A percentile compares a stretch with the other conserved stretches of the same genome.
Evolutionary conservation across 2,888 invertebrate species (phyloP).

Genomic region (Lasius fuliginosus): DNA sequence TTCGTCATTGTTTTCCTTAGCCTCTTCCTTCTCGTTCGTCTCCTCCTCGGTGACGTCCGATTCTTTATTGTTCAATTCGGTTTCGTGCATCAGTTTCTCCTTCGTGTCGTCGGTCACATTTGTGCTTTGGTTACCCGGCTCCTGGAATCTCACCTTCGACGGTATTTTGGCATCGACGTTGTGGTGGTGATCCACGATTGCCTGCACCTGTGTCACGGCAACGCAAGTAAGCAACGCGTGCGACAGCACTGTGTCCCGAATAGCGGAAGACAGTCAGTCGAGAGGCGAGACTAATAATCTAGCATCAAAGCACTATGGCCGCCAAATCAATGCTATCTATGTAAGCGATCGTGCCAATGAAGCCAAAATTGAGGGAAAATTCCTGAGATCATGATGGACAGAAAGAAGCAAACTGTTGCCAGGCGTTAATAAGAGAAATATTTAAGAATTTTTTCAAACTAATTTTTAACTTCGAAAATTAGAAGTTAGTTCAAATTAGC

Average conservation of each 20-base stretch:
- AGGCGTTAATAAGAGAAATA: constrained; percentile 21
- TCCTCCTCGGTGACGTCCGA: constrained; percentile 73
- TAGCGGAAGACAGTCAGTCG: constrained; percentile 65
- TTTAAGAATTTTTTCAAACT: background rate
- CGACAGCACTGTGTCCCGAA: constrained; percentile 34
- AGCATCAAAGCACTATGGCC: constrained; percentile 81
- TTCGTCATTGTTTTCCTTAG: constrained; percentile 83
- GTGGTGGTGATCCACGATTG: constrained; percentile 96
- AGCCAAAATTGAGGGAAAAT: constrained; percentile 77
- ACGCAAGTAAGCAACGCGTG: constrained; percentile 21
- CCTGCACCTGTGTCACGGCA: constrained; percentile 91
- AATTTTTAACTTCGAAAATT: background rate
- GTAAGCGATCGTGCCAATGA: constrained; percentile 83
- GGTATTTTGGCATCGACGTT: constrained; percentile 93
- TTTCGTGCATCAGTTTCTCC: constrained; percentile 80
- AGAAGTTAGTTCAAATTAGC: background rate
- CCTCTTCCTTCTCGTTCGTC: constrained; percentile 81
- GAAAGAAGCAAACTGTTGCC: constrained; percentile 65
- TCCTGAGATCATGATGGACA: constrained; percentile 52
- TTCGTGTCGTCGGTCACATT: constrained; percentile 84
- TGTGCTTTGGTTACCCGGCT: constrained; percentile 87
- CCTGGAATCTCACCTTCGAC: constrained; percentile 95
- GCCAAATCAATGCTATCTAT: constrained; percentile 79
- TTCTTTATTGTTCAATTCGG: constrained; percentile 72
- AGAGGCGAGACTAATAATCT: constrained; percentile 75